phyloP scores from a whole-genome alignment of 2,888 invertebrate genomes.

The Trisateles emortualis region DNA sequence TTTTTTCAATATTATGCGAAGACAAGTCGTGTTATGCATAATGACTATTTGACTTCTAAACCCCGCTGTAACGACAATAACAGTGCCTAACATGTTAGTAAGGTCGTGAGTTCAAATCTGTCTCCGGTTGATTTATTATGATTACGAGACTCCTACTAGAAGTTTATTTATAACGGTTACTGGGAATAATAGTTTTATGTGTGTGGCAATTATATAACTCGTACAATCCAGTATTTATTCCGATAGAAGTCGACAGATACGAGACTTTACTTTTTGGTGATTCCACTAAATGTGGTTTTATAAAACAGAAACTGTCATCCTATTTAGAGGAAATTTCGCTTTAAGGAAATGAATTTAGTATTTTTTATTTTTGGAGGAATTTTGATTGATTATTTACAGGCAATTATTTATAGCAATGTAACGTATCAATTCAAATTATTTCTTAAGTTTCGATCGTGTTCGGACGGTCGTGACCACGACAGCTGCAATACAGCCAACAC shows the following conservation, averaged over 20 bases:
- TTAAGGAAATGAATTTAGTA: too few species aligned
- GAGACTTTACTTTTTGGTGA: not conserved
- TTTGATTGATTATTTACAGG: too few species aligned
- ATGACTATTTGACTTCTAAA: constrained; percentile 13
- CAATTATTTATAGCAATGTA: too few species aligned
- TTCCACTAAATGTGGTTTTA: too few species aligned
- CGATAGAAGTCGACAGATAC: not conserved
- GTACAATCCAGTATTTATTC: not conserved
- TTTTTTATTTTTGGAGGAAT: too few species aligned
- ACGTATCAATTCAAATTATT: too few species aligned
- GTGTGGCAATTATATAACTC: not conserved
- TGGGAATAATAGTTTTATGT: not conserved
- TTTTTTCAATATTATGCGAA: not conserved
- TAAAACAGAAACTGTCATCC: too few species aligned
- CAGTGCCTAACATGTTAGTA: not conserved
- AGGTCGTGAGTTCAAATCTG: constrained; percentile 17
- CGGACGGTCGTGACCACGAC: too few species aligned
- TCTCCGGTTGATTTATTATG: constrained; percentile 16
- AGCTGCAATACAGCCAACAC: too few species aligned
- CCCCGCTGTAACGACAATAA: constrained; percentile 11
- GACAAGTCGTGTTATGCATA: constrained; percentile 7
- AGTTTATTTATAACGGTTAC: constrained; percentile 8
- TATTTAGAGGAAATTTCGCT: too few species aligned
- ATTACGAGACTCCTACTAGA: constrained; percentile 7
- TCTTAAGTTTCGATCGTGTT: too few species aligned